phyloP scores from a whole-genome alignment of 1,140 invertebrate genomes.

The Atopsyche davidsoni region DNA sequence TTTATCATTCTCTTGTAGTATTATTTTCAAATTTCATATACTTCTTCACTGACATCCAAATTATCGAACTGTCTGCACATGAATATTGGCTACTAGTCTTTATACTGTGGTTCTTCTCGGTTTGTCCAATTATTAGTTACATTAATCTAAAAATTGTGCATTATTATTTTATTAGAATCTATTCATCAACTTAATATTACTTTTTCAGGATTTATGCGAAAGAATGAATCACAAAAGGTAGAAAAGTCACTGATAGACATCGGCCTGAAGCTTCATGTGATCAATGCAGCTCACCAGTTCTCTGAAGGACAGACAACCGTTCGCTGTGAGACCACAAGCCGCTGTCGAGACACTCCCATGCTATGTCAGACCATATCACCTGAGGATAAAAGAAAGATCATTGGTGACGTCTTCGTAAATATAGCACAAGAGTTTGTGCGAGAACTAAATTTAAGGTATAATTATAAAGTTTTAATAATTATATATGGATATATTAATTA shows the following conservation, averaged over 20 bases:
- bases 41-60: too few relatives aligned
- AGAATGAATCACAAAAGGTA: slow-evolving; percentile 87
- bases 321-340: slow-evolving; percentile 50
- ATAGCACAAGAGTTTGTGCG: slow-evolving; percentile 78
- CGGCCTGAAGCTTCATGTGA: slow-evolving; percentile 79
- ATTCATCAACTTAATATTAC: neutral
- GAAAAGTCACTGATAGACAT: slow-evolving; percentile 78
- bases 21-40: too few relatives aligned
- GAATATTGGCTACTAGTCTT: too few relatives aligned
- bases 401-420: slow-evolving; percentile 96
- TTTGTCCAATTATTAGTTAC: slow-evolving; percentile 5
- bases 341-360: slow-evolving; percentile 76
- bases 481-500: too few relatives aligned
- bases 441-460: slow-evolving; percentile 67
- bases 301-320: slow-evolving; percentile 70
- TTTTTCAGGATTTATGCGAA: slow-evolving; percentile 83
- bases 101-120: too few relatives aligned
- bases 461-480: too few relatives aligned
- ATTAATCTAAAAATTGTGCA: slow-evolving; percentile 2
- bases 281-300: slow-evolving; percentile 69
- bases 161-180: neutral
- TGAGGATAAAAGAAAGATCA: slow-evolving; percentile 97
- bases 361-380: slow-evolving; percentile 82
- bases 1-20: too few relatives aligned
- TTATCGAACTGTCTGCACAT: too few relatives aligned